Base-by-base conservation (phyloP, 2,888 invertebrate genomes). In the Sisyra nigra region DNA sequence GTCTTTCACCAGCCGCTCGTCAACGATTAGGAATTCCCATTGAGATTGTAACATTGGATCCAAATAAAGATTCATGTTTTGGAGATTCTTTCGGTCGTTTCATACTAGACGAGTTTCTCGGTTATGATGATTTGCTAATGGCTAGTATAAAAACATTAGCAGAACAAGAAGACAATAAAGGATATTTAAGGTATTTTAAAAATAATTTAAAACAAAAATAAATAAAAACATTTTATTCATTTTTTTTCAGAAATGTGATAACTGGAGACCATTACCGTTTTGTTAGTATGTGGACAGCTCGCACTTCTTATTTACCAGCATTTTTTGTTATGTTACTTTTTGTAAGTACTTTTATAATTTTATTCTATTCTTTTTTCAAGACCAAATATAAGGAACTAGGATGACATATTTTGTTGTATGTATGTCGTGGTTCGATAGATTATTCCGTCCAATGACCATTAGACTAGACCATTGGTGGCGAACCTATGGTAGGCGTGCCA, bases 201-300 rank as follows among this genome's bases (percentile, higher is more conserved):
- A 14, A 14, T 31, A 10, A 8, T 9, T n/a, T 14, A 15, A n/a
- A 33, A 33, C 13, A 5, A 33, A 9, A 30, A 30, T 30, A 8
- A 8, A 30, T 8, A 30, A 30, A 9, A 30, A 8, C 7, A 7
- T 30, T 8, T 30, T 30, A 30, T 30, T 9, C 7, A 30, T 40
- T 47, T 41, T 39, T 45, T 69, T 68, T 4, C 61, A 88, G 96
- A 54, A 97, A 98, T 65, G 92, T 98, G 38, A 87, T 96, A 44
- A 94, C 94, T 10, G 96, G 97, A 10, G 97, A 97, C 59, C 96
- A 97, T 61, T 99, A 93, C 63, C 81, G 94, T 46, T 98, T 98
- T 64, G 94, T 98, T 40, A 89, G 87, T 52, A 87, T 93, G 81
- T 85, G 92, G 84, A 92, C 93, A 67, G 87, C 93, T 1, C 78